Conservation (phyloP, 2,888 invertebrate genomes). For the Dasysyrphus tricinctus region DNA sequence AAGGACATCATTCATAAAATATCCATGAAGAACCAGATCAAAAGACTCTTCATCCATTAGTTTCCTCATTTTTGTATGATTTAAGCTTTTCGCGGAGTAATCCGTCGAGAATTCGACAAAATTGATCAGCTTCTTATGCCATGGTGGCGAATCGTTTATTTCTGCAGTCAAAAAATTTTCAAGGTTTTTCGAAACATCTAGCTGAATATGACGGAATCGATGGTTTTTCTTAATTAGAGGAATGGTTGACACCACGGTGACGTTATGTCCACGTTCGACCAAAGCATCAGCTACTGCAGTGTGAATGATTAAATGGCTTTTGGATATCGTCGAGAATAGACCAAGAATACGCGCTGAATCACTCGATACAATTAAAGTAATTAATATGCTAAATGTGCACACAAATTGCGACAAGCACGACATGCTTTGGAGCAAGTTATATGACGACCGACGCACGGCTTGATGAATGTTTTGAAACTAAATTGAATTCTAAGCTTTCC, state of each 20-base stretch:
- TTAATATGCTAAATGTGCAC: not conserved
- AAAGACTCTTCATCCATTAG: conserved; percentile 51
- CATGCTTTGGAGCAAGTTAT: not conserved
- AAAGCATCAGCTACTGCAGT: conserved; percentile 78
- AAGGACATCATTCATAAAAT: conserved; percentile 68
- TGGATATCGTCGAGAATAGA: conserved; percentile 78
- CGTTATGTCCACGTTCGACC: conserved; percentile 80
- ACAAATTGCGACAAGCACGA: not conserved
- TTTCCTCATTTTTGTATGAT: conserved; percentile 8
- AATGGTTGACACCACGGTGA: conserved; percentile 78
- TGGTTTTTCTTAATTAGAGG: conserved; percentile 64
- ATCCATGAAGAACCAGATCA: conserved; percentile 76
- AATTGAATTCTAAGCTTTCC: not conserved
- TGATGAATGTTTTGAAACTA: not conserved
- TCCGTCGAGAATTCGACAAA: not conserved
- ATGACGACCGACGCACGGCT: not conserved
- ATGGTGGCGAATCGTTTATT: conserved; percentile 1
- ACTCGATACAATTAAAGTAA: not conserved
- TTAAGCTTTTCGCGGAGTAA: not conserved
- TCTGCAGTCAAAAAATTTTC: not conserved
- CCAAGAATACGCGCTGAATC: conserved; percentile 79
- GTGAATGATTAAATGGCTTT: conserved; percentile 80
- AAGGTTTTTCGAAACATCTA: not conserved
- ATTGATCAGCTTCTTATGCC: not conserved
- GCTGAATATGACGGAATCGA: conserved; percentile 10